Evolutionary conservation across 2,113 vertebrate species (phyloP), one percentile per base, ranked within the genome.

Genomic region (Colinus virginianus): DNA sequence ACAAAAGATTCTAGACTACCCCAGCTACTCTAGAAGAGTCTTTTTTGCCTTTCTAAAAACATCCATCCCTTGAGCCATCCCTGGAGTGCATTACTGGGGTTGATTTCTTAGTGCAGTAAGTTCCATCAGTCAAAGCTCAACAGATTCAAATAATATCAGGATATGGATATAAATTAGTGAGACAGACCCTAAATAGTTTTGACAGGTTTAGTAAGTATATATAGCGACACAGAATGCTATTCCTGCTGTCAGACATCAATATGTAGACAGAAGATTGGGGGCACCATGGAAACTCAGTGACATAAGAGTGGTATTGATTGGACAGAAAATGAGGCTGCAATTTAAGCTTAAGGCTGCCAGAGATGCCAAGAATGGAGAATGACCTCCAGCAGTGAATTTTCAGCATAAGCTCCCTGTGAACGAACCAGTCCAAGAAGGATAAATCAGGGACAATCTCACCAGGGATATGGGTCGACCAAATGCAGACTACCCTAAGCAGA

Each of bases 121-220:
- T 69, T 87, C 89, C 82, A 90, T 89, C 84, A 90, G 90, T 92
- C 95, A 96, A 93, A 80, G 87, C 88, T 87, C 77, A 84, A 81
- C 91, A 91, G 72, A 90, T 94, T 95, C 92, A 96, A 96, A 95
- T 93, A 93, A 96, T 94, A 96, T 95, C 92, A 96, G 88, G 95
- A 93, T 96, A 96, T 95, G 94, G 94, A 94, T 92, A 96, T 93
- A 96, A 96, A 97, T 96, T 92, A 95, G 72, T 68, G 58, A 14
- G 94, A 95, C 95, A 96, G 94, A 93, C 28, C 66, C 76, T 97
- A 92, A 96, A 58, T 91, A 89, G 88, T 95, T 96, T 95, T 94
- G 92, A 94, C 90, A 90, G 92, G 81, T 97, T 96, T 94, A 61
- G 88, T 95, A 94, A 96, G 89, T 91, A 93, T 84, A 96, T 91